Evolutionary conservation across 2,888 invertebrate genomes (phyloP).

Genomic region (Bedellia somnulentella): DNA sequence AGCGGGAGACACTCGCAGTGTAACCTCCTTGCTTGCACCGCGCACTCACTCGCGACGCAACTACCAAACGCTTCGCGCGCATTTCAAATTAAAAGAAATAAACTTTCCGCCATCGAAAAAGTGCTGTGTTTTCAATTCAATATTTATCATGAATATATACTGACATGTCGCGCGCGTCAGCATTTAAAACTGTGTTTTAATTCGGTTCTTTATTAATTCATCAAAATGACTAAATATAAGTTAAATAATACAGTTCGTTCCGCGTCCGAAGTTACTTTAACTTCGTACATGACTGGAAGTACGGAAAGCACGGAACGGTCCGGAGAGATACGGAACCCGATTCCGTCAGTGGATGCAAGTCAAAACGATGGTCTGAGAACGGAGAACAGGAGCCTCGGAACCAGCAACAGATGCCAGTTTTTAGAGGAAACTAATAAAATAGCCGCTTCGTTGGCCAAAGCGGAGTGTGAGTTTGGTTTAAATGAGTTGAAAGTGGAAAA

Average conservation of each 20-base stretch:
- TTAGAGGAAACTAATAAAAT: constrained; percentile 25
- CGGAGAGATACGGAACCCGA: no score
- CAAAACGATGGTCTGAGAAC: constrained; percentile 37
- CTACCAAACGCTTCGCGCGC: no score
- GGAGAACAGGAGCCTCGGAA: constrained; percentile 29
- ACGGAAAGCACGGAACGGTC: constrained; percentile 11
- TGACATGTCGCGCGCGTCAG: constrained; percentile 39
- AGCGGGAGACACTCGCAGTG: no score
- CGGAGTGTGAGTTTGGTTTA: constrained; percentile 33
- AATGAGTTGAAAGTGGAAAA: constrained; percentile 44
- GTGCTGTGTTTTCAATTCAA: not conserved
- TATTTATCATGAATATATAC: constrained; percentile 2
- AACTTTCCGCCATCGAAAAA: no score
- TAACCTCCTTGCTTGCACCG: no score
- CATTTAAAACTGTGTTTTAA: constrained; percentile 36
- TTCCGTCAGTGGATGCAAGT: no score
- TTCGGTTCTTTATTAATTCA: no score
- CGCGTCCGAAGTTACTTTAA: constrained; percentile 44
- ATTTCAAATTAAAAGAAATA: no score
- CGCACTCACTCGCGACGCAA: no score
- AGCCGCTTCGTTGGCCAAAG: constrained; percentile 31
- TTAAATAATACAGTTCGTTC: constrained; percentile 42
- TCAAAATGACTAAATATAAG: constrained; percentile 59
- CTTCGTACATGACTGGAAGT: constrained; percentile 40
- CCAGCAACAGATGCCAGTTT: constrained; percentile 22